A percentile compares a stretch with the other conserved stretches of the same genome.
Evolutionary conservation across 2,113 vertebrate genomes (phyloP).

Genomic region (Gallinago undulata): DNA sequence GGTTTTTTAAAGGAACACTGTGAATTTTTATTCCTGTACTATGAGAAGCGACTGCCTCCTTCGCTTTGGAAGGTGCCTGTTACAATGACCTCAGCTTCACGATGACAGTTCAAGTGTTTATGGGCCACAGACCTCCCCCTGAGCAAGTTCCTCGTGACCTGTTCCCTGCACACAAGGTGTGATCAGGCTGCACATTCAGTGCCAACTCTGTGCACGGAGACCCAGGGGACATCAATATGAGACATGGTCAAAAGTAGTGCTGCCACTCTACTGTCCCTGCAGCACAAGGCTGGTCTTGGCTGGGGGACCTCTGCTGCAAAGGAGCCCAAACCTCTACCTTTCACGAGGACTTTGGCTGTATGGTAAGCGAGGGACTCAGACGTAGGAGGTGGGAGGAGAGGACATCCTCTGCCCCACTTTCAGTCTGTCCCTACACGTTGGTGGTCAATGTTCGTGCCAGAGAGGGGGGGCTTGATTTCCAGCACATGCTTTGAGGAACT

Average conservation of each 20-base stretch:
- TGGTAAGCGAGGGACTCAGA: not conserved
- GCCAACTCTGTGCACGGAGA: rapidly evolving
- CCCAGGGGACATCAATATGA: not conserved
- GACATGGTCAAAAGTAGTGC: not conserved
- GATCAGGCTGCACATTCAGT: not conserved
- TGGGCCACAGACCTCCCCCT: not conserved
- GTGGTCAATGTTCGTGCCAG: not conserved
- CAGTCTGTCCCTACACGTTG: rapidly evolving
- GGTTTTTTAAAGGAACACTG: not conserved
- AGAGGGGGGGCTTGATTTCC: not conserved
- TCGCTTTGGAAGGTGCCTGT: not conserved
- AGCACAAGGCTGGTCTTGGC: not conserved
- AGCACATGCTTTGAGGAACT: not conserved
- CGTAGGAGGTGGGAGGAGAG: not conserved
- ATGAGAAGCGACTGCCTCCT: not conserved
- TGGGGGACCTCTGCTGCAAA: not conserved
- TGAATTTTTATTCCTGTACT: not conserved
- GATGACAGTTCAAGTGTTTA: not conserved
- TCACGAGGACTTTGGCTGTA: not conserved
- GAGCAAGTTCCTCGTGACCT: rapidly evolving
- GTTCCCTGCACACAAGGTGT: not conserved
- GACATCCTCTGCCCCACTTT: not conserved
- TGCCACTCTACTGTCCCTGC: not conserved
- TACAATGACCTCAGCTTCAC: rapidly evolving
- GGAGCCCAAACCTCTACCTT: not conserved